phyloP scores from a whole-genome alignment of 2,113 vertebrate species.

The Elgaria multicarinata region DNA sequence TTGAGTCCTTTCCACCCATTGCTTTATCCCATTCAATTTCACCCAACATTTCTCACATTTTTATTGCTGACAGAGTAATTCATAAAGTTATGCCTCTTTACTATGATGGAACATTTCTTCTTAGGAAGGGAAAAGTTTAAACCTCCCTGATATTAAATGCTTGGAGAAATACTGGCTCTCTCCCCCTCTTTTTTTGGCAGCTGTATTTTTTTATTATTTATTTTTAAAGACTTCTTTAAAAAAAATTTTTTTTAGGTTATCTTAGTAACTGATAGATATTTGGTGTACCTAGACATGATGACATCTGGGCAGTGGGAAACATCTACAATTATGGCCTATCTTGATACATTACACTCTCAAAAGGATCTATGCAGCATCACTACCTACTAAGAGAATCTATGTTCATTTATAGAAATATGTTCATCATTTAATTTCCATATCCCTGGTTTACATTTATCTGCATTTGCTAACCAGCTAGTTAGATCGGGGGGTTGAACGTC shows the following conservation, averaged over 20 bases:
- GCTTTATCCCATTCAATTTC: constrained; percentile 74
- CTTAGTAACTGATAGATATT: not conserved
- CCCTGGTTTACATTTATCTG: not conserved
- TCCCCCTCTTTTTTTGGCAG: constrained; percentile 29
- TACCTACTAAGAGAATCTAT: not conserved
- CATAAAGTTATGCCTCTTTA: constrained; percentile 64
- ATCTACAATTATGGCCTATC: not conserved
- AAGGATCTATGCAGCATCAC: not conserved
- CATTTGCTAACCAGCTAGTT: not conserved
- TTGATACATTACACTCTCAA: not conserved
- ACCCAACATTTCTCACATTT: constrained; percentile 73
- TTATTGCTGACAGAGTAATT: constrained; percentile 73
- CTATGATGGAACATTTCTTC: constrained; percentile 66
- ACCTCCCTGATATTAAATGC: constrained; percentile 72
- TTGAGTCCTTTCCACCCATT: constrained; percentile 58
- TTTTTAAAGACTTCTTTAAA: no score
- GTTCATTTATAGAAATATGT: not conserved
- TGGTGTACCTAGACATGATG: not conserved
- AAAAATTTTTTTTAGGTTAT: no score
- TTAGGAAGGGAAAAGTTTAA: constrained; percentile 60
- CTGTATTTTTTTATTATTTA: no score
- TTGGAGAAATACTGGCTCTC: constrained; percentile 37
- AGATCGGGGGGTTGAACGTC: not conserved
- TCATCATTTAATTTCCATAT: not conserved
- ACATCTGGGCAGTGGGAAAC: not conserved